Percentiles rank a stretch among this genome's conserved stretches.
Evolutionary conservation across 2,113 vertebrate species (phyloP).

Genomic region (Gnathonemus echidnorhynchus): DNA sequence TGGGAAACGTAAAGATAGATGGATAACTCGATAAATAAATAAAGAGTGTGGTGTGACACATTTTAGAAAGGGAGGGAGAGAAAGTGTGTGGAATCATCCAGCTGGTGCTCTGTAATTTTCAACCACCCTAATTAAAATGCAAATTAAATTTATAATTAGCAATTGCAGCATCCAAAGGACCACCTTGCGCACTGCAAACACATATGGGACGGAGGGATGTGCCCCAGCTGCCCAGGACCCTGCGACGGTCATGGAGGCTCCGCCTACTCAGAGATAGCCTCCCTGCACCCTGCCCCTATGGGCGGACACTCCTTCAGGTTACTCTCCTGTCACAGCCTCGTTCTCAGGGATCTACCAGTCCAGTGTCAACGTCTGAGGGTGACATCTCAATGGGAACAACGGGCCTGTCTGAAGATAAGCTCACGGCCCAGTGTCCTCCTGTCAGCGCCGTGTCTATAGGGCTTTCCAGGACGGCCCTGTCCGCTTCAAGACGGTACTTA

Average conservation of each 20-base stretch:
- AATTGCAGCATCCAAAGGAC: conserved; percentile 96
- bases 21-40: conserved; percentile 65
- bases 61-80: conserved; percentile 62
- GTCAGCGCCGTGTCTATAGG: conserved; percentile 55
- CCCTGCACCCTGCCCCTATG: conserved; percentile 17
- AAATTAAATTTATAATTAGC: conserved; percentile 99
- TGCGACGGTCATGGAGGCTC: conserved; percentile 40
- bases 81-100: conserved; percentile 98
- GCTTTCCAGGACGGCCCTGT: conserved; percentile 46
- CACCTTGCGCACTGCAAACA: conserved; percentile 87
- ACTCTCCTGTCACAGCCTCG: conserved; percentile 65
- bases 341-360: conserved; percentile 10
- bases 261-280: neutral
- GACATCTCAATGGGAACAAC: neutral
- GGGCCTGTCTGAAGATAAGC: conserved; percentile 36
- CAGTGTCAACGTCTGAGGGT: conserved; percentile 36
- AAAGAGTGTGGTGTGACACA: conserved; percentile 71
- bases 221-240: conserved; percentile 34
- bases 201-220: conserved; percentile 79
- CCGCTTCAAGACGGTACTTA: conserved; percentile 54
- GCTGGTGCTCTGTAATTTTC: conserved; percentile 99
- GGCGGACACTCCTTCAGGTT: conserved; percentile 52
- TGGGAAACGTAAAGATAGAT: conserved; percentile 38
- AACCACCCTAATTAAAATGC: conserved; percentile 99
- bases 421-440: conserved; percentile 40